Percentiles rank a stretch among this genome's conserved stretches.
These are phyloP conservation scores for Sitophilus oryzae DNA, from an alignment of 1,140 invertebrate species.

Conservation along the genomic window DNA sequence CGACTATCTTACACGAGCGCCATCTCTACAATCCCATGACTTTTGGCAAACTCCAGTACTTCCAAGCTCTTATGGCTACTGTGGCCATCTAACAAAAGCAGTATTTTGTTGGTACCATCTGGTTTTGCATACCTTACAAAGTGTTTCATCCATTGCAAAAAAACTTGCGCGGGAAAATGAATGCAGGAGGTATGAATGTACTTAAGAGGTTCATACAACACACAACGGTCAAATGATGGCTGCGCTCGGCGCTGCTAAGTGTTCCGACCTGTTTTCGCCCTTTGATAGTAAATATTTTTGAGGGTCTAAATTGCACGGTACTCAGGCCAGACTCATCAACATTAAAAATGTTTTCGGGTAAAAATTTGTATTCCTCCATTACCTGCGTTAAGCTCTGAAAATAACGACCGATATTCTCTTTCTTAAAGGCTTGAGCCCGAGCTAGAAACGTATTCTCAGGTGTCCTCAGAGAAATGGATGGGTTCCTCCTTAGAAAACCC, in stretches of 20 bases:
- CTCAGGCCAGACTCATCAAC: slow-evolving; percentile 46
- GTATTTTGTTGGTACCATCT: slow-evolving; percentile 31
- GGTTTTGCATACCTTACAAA: slow-evolving; percentile 37
- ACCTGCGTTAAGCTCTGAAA: slow-evolving; percentile 7
- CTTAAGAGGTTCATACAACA: slow-evolving; percentile 32
- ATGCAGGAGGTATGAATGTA: slow-evolving; percentile 10
- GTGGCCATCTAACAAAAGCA: slow-evolving; percentile 40
- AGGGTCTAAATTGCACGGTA: slow-evolving; percentile 41
- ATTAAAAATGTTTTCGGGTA: too few species aligned
- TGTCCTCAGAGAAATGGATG: slow-evolving; percentile 35
- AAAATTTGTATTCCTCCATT: too few species aligned
- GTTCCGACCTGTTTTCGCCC: slow-evolving; percentile 38
- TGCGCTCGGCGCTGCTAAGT: slow-evolving; percentile 16
- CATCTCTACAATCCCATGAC: slow-evolving; percentile 20
- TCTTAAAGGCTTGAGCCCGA: slow-evolving; percentile 21
- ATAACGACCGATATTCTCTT: slow-evolving; percentile 9
- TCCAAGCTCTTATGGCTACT: slow-evolving; percentile 30
- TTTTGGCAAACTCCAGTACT: too few species aligned
- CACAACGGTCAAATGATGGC: slow-evolving; percentile 10
- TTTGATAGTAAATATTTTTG: slow-evolving; percentile 38
- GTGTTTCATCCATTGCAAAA: slow-evolving; percentile 38
- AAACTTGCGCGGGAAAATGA: slow-evolving; percentile 29
- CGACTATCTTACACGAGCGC: too few species aligned
- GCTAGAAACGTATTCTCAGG: slow-evolving; percentile 29
- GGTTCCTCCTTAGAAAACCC: slow-evolving; percentile 38